Percentiles rank a stretch among this genome's conserved stretches.
phyloP scores from a whole-genome alignment of 1,140 invertebrate species.

The Scaptomyza pallida region DNA sequence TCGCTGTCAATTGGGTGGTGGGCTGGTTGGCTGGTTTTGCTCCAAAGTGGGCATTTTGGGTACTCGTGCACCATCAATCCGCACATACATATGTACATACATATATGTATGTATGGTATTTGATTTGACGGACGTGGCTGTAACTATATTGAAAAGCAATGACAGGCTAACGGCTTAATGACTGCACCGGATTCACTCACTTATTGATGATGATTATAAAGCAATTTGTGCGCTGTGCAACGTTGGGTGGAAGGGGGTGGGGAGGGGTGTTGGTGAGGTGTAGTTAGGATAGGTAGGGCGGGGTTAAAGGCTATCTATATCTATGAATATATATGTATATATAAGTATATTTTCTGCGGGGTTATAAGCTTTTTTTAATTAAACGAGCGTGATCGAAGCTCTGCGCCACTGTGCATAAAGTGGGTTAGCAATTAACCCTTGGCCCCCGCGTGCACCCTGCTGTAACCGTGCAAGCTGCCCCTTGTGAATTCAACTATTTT shows the following conservation, averaged over 20 bases:
- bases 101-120: not conserved
- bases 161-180: slow-evolving; percentile 55
- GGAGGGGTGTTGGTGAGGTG: not conserved
- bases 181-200: slow-evolving; percentile 66
- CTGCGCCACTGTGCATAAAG: slow-evolving; percentile 26
- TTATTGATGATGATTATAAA: slow-evolving; percentile 83
- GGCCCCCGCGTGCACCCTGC: not conserved
- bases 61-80: not conserved
- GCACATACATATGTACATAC: not conserved
- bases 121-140: not conserved
- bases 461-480: too few relatives aligned
- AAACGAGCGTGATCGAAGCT: slow-evolving; percentile 51
- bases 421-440: slow-evolving; percentile 77
- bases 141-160: slow-evolving; percentile 12
- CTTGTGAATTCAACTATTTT: slow-evolving; percentile 19
- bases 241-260: not conserved
- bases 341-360: not conserved
- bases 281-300: not conserved
- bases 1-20: not conserved
- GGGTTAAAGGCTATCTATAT: not conserved
- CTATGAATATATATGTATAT: not conserved
- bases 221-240: slow-evolving; percentile 72
- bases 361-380: slow-evolving; percentile 52
- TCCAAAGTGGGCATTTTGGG: not conserved
- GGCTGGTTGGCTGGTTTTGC: too few relatives aligned